A percentile compares a stretch with the other conserved stretches of the same genome.
These are phyloP conservation scores for Lochmaea crataegi DNA, from an alignment of 2,888 invertebrate genomes.

Conservation along the genomic window DNA sequence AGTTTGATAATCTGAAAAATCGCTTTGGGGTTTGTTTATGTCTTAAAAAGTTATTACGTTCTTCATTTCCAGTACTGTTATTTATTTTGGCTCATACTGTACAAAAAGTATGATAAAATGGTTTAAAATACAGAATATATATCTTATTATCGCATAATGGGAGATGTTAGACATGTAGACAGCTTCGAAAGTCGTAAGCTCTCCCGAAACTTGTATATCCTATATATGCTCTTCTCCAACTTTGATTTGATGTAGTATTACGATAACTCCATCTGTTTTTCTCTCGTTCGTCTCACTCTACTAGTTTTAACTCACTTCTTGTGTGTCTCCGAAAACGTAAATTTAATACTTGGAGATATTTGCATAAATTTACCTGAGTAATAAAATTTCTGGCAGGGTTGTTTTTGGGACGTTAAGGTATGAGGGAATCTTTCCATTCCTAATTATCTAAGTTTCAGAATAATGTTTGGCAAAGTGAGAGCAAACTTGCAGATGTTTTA, in stretches of 20 bases:
- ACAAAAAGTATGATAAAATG: no score
- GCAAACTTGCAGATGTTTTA: slow-evolving; percentile 49
- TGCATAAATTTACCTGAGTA: slow-evolving; percentile 45
- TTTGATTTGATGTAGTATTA: slow-evolving; percentile 34
- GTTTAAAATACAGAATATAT: not conserved
- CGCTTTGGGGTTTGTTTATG: no score
- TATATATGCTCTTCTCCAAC: slow-evolving; percentile 17
- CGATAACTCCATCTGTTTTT: slow-evolving; percentile 30
- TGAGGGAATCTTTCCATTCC: slow-evolving; percentile 35
- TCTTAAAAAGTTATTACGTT: no score
- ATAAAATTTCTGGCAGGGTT: slow-evolving; percentile 44
- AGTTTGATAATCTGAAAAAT: no score
- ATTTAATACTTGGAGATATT: slow-evolving; percentile 37
- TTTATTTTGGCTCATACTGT: no score
- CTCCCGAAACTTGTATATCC: slow-evolving; percentile 28
- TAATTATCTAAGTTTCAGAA: slow-evolving; percentile 50
- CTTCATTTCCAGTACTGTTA: no score
- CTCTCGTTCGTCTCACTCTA: slow-evolving; percentile 12
- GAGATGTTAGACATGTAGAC: slow-evolving; percentile 6
- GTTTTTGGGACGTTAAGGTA: slow-evolving; percentile 42
- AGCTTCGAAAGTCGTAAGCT: slow-evolving; percentile 14
- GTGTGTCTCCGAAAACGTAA: slow-evolving; percentile 25
- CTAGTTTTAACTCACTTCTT: slow-evolving; percentile 16
- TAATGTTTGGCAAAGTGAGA: slow-evolving; percentile 49
- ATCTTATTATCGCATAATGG: not conserved